Base-by-base conservation (phyloP, 1,140 invertebrate species). In the Zelostemma sp. region DNA sequence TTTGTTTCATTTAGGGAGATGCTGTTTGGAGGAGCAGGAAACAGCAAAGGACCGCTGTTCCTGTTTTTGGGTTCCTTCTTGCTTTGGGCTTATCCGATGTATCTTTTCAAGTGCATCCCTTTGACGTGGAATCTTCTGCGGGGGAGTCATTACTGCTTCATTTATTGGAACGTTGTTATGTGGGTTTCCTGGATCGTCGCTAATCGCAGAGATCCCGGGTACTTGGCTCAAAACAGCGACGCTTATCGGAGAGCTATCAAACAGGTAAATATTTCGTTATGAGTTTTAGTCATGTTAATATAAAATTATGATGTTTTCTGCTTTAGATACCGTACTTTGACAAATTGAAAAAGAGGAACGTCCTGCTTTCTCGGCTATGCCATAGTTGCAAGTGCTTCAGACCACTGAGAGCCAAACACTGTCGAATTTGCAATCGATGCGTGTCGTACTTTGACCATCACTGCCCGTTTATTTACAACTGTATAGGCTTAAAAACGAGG, bases 381-480 rank as follows among this genome's bases (percentile, higher is more conserved):
- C 95, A 97, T 73, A 96, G 94, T 40, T 97, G 96, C 80, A 89
- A 93, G 45, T 95, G 93, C 76, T 88, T 97, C 35, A 86, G 93
- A 70, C 95, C 95, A 0, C 77, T 96, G 1, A 87, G 95, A 68
- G 94, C 95, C 0, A 97, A 97, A 83, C 96, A 97, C 80, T 97
- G 96, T 74, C 88, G 94, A 38, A 91, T 95, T 41, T 97, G 96
- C 81, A 95, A 96, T 77, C 89, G 95, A 64, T 98, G 95, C 80
- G 94, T 97, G 1, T 91, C 91, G 0, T 93, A 95, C 77, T 97
- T 97, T 73, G 96, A 98, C 79, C 96, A 98, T 82, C 96, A 98
- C 74, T 98, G 96, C 79, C 95, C 95, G 0, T 97, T 96, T 76
- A 95, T 98, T 68, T 95, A 96, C 80, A 97, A 97, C 78, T 98